These are phyloP conservation scores for Epizoanthus stellaris DNA, from an alignment of 92 coral and sea anemone species.

Conservation along the genomic window DNA sequence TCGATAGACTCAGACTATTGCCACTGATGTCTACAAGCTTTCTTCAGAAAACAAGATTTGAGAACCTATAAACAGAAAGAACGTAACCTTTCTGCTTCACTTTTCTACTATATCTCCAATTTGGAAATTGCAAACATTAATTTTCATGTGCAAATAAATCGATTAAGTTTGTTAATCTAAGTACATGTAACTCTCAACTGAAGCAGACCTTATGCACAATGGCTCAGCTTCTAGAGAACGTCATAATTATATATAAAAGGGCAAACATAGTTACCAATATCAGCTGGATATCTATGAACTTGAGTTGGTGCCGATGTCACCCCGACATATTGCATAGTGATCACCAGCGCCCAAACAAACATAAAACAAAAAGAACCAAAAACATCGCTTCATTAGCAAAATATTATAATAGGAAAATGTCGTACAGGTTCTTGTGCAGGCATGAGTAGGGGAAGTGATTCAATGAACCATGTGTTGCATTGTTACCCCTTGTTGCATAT, in stretches of 20 bases:
- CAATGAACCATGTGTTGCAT: neutral
- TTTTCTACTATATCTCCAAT: too few species aligned
- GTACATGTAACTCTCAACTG: too few species aligned
- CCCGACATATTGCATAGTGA: constrained; percentile 98
- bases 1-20: too few species aligned
- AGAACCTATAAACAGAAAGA: too few species aligned
- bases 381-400: constrained; percentile 36
- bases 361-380: constrained; percentile 68
- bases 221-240: constrained; percentile 43
- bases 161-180: too few species aligned
- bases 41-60: too few species aligned
- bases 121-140: too few species aligned
- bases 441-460: neutral
- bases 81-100: too few species aligned
- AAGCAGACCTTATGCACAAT: neutral
- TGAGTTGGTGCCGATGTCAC: constrained; percentile 90
- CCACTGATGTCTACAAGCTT: too few species aligned
- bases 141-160: too few species aligned
- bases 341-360: constrained; percentile 92
- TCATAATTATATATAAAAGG: constrained; percentile 18
- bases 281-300: constrained; percentile 94
- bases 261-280: constrained; percentile 83
- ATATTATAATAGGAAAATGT: neutral
- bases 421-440: neutral
- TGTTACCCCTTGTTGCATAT: neutral